Evolutionary conservation across 2,888 invertebrate genomes (phyloP).

Genomic region (Sialis fuliginosa): DNA sequence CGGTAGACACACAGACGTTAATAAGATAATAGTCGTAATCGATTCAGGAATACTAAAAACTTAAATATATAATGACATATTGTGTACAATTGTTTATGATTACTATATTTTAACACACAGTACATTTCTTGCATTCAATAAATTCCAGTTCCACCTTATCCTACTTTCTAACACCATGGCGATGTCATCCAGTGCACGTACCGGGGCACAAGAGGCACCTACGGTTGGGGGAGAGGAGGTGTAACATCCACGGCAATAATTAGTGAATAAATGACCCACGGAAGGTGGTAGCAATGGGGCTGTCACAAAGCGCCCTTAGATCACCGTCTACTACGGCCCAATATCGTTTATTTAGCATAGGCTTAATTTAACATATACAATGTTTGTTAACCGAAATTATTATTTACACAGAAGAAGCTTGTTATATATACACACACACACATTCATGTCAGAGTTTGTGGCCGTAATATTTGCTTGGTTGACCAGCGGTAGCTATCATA

Average conservation of each 20-base stretch:
- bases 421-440: slow-evolving; percentile 16
- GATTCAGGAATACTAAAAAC: too few species aligned
- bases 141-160: too few species aligned
- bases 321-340: not conserved
- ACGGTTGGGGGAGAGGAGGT: not conserved
- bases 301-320: not conserved
- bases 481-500: slow-evolving; percentile 17
- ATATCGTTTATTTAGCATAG: not conserved
- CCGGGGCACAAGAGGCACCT: not conserved
- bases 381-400: slow-evolving; percentile 31
- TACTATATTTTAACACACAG: too few species aligned
- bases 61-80: too few species aligned
- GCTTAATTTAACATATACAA: slow-evolving; percentile 7
- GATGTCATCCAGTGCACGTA: too few species aligned
- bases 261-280: slow-evolving; percentile 5
- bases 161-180: too few species aligned
- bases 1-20: too few species aligned
- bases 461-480: slow-evolving; percentile 19
- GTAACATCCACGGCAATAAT: not conserved
- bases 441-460: slow-evolving; percentile 13
- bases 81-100: too few species aligned
- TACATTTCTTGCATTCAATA: too few species aligned
- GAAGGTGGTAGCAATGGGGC: not conserved
- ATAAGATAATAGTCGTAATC: too few species aligned
- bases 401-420: slow-evolving; percentile 27